These are phyloP conservation scores for Spodoptera picta DNA, from an alignment of 2,888 invertebrate species.

Conservation along the genomic window DNA sequence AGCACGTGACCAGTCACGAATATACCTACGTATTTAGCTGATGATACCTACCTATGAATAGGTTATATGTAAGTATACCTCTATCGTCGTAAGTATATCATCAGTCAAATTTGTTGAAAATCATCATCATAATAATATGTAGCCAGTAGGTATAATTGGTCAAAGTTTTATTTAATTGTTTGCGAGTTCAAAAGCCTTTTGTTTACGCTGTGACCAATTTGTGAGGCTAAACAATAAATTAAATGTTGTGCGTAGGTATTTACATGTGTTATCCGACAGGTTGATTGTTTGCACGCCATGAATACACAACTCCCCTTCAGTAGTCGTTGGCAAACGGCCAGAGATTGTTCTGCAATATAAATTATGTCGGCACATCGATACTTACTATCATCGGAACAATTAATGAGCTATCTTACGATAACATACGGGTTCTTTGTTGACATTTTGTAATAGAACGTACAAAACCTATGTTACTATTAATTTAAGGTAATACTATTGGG, in stretches of 20 bases:
- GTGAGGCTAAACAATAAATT: slow-evolving; percentile 23
- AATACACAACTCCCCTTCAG: slow-evolving; percentile 57
- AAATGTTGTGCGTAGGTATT: slow-evolving; percentile 38
- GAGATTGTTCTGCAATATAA: slow-evolving; percentile 64
- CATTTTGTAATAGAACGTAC: slow-evolving; percentile 20
- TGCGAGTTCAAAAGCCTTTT: slow-evolving; percentile 8
- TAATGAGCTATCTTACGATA: slow-evolving; percentile 53
- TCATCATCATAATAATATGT: slow-evolving; percentile 6
- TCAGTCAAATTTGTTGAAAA: not conserved
- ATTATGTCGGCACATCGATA: slow-evolving; percentile 64
- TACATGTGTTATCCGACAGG: slow-evolving; percentile 54
- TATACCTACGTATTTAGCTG: slow-evolving; percentile 6
- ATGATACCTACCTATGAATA: not conserved
- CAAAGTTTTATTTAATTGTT: slow-evolving; percentile 13
- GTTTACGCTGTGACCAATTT: slow-evolving; percentile 1
- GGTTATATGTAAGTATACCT: no score
- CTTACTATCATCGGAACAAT: slow-evolving; percentile 61
- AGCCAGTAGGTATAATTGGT: not conserved
- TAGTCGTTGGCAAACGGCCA: slow-evolving; percentile 68
- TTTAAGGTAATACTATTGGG: no score
- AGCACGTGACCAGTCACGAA: slow-evolving; percentile 3
- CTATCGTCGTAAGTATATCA: no score
- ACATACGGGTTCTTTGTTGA: slow-evolving; percentile 25
- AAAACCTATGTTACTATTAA: slow-evolving; percentile 6
- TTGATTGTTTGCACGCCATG: slow-evolving; percentile 66